Conservation (phyloP, 2,888 invertebrate genomes). For the Drosophila subsilvestris region DNA sequence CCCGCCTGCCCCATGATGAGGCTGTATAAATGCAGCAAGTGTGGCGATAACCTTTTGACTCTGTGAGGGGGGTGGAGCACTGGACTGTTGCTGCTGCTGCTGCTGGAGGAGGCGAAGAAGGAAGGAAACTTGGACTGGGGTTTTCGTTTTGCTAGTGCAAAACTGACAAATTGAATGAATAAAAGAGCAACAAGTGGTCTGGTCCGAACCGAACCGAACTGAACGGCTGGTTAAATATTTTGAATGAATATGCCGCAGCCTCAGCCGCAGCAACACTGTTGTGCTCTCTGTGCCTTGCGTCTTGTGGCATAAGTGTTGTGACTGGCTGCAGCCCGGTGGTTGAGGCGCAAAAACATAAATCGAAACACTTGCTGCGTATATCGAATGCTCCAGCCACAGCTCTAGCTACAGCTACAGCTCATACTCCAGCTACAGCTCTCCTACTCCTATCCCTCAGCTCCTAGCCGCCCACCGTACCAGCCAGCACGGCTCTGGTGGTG, state of each 20-base stretch:
- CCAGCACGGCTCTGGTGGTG: background rate
- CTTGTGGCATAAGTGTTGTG: slow-evolving; percentile 40
- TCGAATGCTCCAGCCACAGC: slow-evolving; percentile 5
- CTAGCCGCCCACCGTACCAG: background rate
- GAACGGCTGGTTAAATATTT: slow-evolving; percentile 72
- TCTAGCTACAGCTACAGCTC: background rate
- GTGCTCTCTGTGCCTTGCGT: slow-evolving; percentile 51
- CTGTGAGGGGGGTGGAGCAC: slow-evolving; percentile 25
- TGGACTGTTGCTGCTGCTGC: background rate
- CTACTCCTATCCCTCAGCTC: background rate
- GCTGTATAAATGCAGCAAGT: slow-evolving; percentile 71
- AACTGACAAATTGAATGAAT: slow-evolving; percentile 84
- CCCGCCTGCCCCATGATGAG: slow-evolving; percentile 55
- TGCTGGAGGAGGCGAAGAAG: no score
- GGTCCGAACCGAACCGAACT: slow-evolving; percentile 50
- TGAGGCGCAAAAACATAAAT: slow-evolving; percentile 80
- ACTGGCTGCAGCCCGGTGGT: slow-evolving; percentile 15
- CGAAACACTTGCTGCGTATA: slow-evolving; percentile 76
- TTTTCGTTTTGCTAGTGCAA: slow-evolving; percentile 62
- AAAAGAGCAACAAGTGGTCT: slow-evolving; percentile 83
- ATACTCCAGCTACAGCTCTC: background rate
- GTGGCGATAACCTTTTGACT: slow-evolving; percentile 83
- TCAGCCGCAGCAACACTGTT: slow-evolving; percentile 18
- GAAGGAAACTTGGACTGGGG: slow-evolving; percentile 16
- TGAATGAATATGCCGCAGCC: slow-evolving; percentile 76